phyloP scores from a whole-genome alignment of 2,888 invertebrate genomes.

The Pachydiplax longipennis region DNA sequence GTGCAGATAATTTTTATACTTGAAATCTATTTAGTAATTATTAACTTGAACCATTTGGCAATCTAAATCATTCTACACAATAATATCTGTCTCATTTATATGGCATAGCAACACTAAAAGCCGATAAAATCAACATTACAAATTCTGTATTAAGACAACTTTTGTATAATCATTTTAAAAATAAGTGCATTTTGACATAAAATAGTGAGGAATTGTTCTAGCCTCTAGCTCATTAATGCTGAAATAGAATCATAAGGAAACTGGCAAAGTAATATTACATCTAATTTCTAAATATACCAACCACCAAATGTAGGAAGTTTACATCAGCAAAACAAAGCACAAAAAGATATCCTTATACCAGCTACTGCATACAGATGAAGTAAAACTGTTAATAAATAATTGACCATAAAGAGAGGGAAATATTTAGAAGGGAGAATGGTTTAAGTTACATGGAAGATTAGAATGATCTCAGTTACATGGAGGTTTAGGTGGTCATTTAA shows the following conservation, averaged over 20 bases:
- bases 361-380: not conserved
- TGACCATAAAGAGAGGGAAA: not conserved
- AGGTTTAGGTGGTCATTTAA: not conserved
- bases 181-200: too few species aligned
- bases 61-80: too few species aligned
- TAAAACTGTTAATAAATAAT: not conserved
- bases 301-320: not conserved
- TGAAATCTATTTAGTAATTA: too few species aligned
- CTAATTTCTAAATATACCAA: not conserved
- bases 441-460: not conserved
- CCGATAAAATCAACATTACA: too few species aligned
- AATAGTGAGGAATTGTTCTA: too few species aligned
- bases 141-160: too few species aligned
- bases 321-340: not conserved
- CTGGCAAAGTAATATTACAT: not conserved
- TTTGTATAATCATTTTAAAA: too few species aligned
- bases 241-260: not conserved
- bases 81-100: too few species aligned
- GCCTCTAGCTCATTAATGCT: not conserved
- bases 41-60: too few species aligned
- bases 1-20: too few species aligned
- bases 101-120: too few species aligned
- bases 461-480: not conserved
- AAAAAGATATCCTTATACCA: not conserved
- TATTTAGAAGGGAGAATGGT: not conserved